phyloP scores from a whole-genome alignment of 1,140 invertebrate species.

The Tachypleus tridentatus region DNA sequence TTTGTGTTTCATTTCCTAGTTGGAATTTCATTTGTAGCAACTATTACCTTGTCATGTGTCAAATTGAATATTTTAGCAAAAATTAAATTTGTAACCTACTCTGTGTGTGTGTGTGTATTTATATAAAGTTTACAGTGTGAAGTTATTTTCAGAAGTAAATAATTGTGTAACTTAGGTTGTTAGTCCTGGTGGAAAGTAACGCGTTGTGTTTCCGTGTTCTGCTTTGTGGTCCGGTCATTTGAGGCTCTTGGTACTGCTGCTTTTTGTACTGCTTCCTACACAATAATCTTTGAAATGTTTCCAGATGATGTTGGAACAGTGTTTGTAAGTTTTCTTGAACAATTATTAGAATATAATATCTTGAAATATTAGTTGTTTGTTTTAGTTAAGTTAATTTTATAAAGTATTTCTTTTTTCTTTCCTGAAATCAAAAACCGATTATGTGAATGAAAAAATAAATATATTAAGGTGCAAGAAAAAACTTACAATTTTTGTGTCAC shows the following conservation, averaged over 20 bases:
- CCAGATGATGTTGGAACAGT: constrained; percentile 57
- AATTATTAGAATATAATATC: too few relatives aligned
- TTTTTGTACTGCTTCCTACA: constrained; percentile 57
- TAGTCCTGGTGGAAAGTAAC: constrained; percentile 46
- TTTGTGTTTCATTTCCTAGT: too few relatives aligned
- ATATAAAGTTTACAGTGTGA: constrained; percentile 1
- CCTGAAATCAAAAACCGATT: too few relatives aligned
- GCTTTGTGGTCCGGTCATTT: constrained; percentile 54
- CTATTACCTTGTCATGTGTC: too few relatives aligned
- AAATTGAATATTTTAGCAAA: constrained; percentile 3
- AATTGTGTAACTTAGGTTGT: constrained; percentile 39
- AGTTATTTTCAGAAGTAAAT: constrained; percentile 15
- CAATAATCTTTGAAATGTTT: constrained; percentile 60
- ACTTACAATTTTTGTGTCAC: too few relatives aligned
- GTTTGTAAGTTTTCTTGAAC: constrained; percentile 39
- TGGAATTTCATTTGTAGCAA: not conserved
- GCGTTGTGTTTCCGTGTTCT: constrained; percentile 47
- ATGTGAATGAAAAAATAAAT: too few relatives aligned
- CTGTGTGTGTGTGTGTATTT: not conserved
- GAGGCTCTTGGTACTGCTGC: constrained; percentile 60
- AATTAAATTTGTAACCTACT: not conserved
- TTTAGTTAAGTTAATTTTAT: too few relatives aligned
- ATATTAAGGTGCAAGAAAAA: too few relatives aligned
- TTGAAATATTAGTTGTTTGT: too few relatives aligned
- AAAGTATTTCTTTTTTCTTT: too few relatives aligned